Percentiles rank a stretch among this genome's conserved stretches.
Evolutionary conservation across 2,113 vertebrate genomes (phyloP).

Genomic region (Rynchops niger): DNA sequence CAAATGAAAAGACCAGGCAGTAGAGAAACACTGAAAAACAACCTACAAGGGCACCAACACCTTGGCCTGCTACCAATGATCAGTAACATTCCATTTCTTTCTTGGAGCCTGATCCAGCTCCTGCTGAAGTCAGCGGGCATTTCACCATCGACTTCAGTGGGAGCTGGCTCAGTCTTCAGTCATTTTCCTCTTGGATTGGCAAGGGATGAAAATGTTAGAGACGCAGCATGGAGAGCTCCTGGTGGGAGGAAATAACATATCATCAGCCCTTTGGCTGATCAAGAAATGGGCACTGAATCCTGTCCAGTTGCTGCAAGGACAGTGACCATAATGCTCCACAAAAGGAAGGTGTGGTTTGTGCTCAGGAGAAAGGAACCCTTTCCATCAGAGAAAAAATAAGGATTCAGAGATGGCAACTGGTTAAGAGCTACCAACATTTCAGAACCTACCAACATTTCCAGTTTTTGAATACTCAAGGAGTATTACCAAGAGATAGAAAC

Average conservation of each 20-base stretch:
- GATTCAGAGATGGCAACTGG: not conserved
- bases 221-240: not conserved
- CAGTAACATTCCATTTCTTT: constrained; percentile 46
- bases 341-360: not conserved
- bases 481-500: not conserved
- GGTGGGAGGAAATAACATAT: constrained; percentile 32
- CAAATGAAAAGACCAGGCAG: not conserved
- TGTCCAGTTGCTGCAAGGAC: not conserved
- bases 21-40: not conserved
- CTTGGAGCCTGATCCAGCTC: constrained; percentile 18
- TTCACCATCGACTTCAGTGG: not conserved
- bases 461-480: not conserved
- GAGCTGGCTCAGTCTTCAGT: constrained; percentile 42
- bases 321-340: not conserved
- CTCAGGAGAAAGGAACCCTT: not conserved
- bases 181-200: constrained; percentile 56
- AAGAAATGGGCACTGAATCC: not conserved
- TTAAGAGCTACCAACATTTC: not conserved
- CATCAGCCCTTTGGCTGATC: not conserved
- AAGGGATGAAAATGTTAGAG: constrained; percentile 19
- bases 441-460: not conserved
- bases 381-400: accelerated
- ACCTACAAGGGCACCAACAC: not conserved
- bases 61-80: constrained; percentile 13
- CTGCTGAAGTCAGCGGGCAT: constrained; percentile 3